Evolutionary conservation across 2,888 invertebrate species (phyloP), one percentile per base, ranked within the genome.

Genomic region (Limnephilus lunatus): DNA sequence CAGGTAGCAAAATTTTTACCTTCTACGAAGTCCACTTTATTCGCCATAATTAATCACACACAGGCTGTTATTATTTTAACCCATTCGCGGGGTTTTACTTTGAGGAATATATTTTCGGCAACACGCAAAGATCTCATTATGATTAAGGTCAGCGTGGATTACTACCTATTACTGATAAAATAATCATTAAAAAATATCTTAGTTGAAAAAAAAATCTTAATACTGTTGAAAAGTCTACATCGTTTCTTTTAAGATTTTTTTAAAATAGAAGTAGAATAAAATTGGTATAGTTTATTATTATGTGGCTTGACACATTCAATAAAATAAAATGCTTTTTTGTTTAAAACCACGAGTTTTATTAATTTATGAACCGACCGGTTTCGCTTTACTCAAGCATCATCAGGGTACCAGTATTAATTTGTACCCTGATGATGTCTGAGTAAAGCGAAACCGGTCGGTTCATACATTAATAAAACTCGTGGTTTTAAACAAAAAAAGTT

Each of bases 41-140:
- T 68, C 3, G 19, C 53, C 5, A 68, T 19, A 68, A 68, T 68
- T 68, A 68, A 68, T 68, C 53, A 25, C 25, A 25, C 53, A 25
- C 25, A 25, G 53, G 25, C 25, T 1, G 25, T 68, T 53, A 53
- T 53, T 53, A 53, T 53, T 53, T 53, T 53, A 53, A 53, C 53
- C 53, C 19, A 53, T 14, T 15, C 53, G 19, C 53, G 19, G 53
- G 19, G 53, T 19, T 68, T 25, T 25, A 68, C 7, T 68, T 68
- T 19, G 53, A 68, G 19, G 7, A 68, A 68, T 19, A 68, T 68
- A 68, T 32, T 83, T 83, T 83, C 4, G 31, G 32, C 7, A 35
- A 83, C 83, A 83, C 83, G 83, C 83, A 83, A 83, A 1, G 35
- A 83, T 83, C 83, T 32, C 25, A 83, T 83, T 83, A 83, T 32